phyloP scores from a whole-genome alignment of 1,140 invertebrate species.

The Choristoneura fumiferana region DNA sequence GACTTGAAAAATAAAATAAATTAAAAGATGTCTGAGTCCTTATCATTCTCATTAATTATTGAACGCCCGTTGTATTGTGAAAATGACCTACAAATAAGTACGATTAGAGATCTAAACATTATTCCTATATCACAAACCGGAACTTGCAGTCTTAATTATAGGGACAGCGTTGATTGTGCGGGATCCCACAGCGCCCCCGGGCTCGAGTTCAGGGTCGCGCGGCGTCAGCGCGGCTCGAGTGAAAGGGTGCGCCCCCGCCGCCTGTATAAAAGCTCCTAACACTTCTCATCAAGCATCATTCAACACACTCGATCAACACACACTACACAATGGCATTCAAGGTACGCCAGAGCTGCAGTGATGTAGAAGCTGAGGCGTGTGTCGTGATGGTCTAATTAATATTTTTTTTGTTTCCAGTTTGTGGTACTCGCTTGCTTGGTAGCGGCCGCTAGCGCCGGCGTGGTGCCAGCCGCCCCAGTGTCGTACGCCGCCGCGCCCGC shows the following conservation, averaged over 20 bases:
- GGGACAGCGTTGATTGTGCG: not conserved
- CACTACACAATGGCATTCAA: slow-evolving; percentile 66
- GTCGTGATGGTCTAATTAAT: slow-evolving; percentile 8
- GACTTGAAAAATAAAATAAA: no score
- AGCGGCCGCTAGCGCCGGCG: slow-evolving; percentile 54
- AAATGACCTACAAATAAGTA: no score
- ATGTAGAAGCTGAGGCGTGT: no score
- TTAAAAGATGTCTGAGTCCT: no score
- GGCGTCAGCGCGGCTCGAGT: slow-evolving; percentile 45
- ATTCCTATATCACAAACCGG: not conserved
- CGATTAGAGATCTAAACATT: no score
- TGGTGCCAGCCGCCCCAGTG: slow-evolving; percentile 35
- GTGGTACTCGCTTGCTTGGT: slow-evolving; percentile 56
- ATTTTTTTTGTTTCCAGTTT: slow-evolving; percentile 48
- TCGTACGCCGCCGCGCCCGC: slow-evolving; percentile 25
- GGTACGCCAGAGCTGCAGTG: slow-evolving; percentile 44
- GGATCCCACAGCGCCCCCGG: slow-evolving; percentile 39
- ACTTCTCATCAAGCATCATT: slow-evolving; percentile 57
- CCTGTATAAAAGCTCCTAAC: slow-evolving; percentile 61
- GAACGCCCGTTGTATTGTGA: no score
- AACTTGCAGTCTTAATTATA: not conserved
- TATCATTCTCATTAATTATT: no score
- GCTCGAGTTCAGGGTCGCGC: slow-evolving; percentile 49
- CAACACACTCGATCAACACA: slow-evolving; percentile 48
- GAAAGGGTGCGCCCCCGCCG: slow-evolving; percentile 66